Evolutionary conservation across 2,888 invertebrate genomes (phyloP).

Genomic region (Tinea semifulvella): DNA sequence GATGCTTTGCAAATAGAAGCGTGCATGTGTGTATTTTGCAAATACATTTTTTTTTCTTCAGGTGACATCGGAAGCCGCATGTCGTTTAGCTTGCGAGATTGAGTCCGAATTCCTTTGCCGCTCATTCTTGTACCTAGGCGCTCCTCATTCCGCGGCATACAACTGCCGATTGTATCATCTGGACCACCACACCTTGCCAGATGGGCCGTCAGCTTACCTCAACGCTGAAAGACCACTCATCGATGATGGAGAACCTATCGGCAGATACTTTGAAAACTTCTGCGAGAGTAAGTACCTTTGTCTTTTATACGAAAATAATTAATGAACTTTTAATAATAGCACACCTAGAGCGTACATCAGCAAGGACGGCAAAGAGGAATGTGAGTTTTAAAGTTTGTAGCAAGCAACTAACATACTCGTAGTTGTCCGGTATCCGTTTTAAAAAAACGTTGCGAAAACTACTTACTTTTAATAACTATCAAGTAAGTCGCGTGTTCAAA

Average conservation of each 20-base stretch:
- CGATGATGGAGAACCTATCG: constrained; percentile 90
- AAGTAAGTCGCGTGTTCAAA: too few species aligned
- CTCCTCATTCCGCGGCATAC: constrained; percentile 80
- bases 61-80: constrained; percentile 89
- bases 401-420: too few species aligned
- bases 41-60: constrained; percentile 28
- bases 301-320: too few species aligned
- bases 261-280: constrained; percentile 89
- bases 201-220: constrained; percentile 90
- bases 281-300: constrained; percentile 81
- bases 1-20: too few species aligned
- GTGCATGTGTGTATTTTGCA: too few species aligned
- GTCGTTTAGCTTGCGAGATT: constrained; percentile 88
- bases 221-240: constrained; percentile 90
- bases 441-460: too few species aligned
- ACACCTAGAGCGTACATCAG: too few species aligned
- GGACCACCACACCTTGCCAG: constrained; percentile 91
- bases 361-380: too few species aligned
- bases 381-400: too few species aligned
- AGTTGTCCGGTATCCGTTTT: too few species aligned
- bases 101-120: constrained; percentile 94
- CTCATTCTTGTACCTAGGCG: constrained; percentile 82
- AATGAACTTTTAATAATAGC: too few species aligned
- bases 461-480: too few species aligned
- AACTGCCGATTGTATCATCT: constrained; percentile 93